A percentile compares a stretch with the other conserved stretches of the same genome.
phyloP scores from a whole-genome alignment of 2,113 vertebrate species.

The Engystomops pustulosus region DNA sequence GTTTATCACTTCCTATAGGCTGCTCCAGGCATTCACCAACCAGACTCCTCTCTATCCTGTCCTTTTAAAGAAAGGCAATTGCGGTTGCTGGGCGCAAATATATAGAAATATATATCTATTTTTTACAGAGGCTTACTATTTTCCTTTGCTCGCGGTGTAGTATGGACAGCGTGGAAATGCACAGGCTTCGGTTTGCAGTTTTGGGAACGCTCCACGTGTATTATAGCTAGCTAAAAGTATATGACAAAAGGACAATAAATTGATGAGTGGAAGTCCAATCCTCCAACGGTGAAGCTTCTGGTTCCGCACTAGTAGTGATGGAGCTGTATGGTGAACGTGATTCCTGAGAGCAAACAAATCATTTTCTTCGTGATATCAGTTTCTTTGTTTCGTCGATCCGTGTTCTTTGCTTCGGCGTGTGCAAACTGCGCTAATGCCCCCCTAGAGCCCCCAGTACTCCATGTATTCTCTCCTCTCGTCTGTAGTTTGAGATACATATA shows the following conservation, averaged over 20 bases:
- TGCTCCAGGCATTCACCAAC: slow-evolving; percentile 77
- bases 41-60: slow-evolving; percentile 44
- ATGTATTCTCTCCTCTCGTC: slow-evolving; percentile 56
- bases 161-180: slow-evolving; percentile 21
- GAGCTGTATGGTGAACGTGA: slow-evolving; percentile 69
- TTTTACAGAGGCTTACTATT: background rate
- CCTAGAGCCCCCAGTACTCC: slow-evolving; percentile 70
- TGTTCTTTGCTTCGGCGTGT: slow-evolving; percentile 73
- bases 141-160: background rate
- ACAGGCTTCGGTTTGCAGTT: slow-evolving; percentile 3
- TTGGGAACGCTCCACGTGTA: background rate
- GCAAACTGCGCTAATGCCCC: slow-evolving; percentile 76
- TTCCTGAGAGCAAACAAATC: slow-evolving; percentile 82
- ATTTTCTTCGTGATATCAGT: slow-evolving; percentile 68
- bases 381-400: slow-evolving; percentile 63
- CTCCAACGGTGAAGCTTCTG: slow-evolving; percentile 67
- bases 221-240: slow-evolving; percentile 3
- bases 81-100: slow-evolving; percentile 71
- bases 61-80: slow-evolving; percentile 76
- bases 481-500: slow-evolving; percentile 16
- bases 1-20: slow-evolving; percentile 69
- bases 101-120: slow-evolving; percentile 44
- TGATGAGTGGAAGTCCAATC: slow-evolving; percentile 66
- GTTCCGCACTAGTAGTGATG: slow-evolving; percentile 62
- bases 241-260: background rate